Conservation (phyloP, 2,888 invertebrate genomes). For the Spisula solida region DNA sequence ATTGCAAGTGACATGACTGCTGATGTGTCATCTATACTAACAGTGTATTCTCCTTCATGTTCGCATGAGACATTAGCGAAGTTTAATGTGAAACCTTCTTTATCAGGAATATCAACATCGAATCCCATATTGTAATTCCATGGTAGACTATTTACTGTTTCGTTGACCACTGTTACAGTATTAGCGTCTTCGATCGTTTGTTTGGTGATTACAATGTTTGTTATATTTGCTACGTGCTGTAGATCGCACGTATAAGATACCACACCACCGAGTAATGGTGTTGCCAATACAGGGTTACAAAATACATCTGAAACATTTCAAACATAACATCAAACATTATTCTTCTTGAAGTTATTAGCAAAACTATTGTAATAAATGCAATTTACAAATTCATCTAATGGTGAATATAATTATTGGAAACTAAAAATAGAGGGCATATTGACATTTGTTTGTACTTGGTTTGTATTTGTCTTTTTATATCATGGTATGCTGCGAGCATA, state of each 20-base stretch:
- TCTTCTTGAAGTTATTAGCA: too few relatives aligned
- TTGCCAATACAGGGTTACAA: conserved; percentile 6
- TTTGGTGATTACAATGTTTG: not conserved
- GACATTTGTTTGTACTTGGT: too few relatives aligned
- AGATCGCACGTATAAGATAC: not conserved
- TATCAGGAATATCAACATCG: not conserved
- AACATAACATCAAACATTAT: not conserved
- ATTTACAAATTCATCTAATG: too few relatives aligned
- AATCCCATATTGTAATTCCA: not conserved
- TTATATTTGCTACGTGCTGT: conserved; percentile 6
- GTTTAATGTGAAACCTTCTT: not conserved
- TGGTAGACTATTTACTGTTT: not conserved
- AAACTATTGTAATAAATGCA: too few relatives aligned
- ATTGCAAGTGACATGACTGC: not conserved
- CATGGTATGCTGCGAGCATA: too few relatives aligned
- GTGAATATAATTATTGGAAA: too few relatives aligned
- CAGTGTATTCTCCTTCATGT: conserved; percentile 25
- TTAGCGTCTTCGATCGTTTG: not conserved
- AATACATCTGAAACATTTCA: conserved; percentile 17
- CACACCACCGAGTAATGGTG: not conserved
- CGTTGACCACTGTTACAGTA: not conserved
- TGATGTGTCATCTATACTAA: conserved; percentile 15
- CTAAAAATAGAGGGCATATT: too few relatives aligned
- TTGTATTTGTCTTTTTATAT: too few relatives aligned
- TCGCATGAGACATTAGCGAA: conserved; percentile 34